phyloP scores from a whole-genome alignment of 1,140 invertebrate species.

The Reticulitermes speratus region DNA sequence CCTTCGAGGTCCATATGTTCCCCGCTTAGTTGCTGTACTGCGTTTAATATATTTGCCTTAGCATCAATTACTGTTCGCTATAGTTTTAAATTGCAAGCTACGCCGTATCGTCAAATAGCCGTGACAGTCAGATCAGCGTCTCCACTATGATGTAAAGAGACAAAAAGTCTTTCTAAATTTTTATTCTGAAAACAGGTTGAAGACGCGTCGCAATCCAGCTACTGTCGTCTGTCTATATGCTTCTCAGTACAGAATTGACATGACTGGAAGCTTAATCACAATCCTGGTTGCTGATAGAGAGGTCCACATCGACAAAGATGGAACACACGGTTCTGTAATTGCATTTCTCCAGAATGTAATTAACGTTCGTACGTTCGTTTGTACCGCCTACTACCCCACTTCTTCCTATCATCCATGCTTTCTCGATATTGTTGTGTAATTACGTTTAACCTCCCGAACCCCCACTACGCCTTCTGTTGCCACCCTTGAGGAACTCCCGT shows the following conservation, averaged over 20 bases:
- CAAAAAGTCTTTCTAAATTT: too few species aligned
- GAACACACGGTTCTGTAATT: conserved; percentile 15
- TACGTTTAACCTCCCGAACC: neutral
- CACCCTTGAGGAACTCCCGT: neutral
- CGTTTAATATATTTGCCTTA: too few species aligned
- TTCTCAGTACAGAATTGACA: neutral
- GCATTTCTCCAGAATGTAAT: conserved; percentile 2
- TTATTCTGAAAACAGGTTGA: too few species aligned
- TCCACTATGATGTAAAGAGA: too few species aligned
- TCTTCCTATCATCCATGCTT: neutral
- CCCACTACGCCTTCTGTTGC: neutral
- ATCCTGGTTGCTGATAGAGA: neutral
- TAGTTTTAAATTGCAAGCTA: too few species aligned
- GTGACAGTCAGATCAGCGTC: too few species aligned
- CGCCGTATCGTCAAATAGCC: too few species aligned
- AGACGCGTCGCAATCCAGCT: too few species aligned
- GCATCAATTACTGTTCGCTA: too few species aligned
- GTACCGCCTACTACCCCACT: neutral
- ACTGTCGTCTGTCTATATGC: too few species aligned
- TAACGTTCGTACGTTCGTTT: conserved; percentile 11
- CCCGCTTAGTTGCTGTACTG: too few species aligned
- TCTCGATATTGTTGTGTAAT: conserved; percentile 12
- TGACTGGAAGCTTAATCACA: neutral
- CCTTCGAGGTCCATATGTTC: too few species aligned
- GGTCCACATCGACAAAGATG: neutral